phyloP scores from a whole-genome alignment of 2,113 vertebrate genomes.

The Coturnix japonica region DNA sequence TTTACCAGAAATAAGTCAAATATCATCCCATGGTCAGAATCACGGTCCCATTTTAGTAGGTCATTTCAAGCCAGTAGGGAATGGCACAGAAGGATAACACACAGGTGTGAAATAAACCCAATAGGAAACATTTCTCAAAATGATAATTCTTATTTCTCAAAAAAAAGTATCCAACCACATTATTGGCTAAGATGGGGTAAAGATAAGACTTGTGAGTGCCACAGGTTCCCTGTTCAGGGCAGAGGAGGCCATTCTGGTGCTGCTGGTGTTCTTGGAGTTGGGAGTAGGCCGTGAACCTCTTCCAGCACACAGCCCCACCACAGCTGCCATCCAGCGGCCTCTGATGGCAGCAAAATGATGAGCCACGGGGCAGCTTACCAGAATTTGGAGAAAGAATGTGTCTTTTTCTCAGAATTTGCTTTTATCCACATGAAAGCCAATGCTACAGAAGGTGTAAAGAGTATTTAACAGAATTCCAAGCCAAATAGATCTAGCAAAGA shows the following conservation, averaged over 20 bases:
- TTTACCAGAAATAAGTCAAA: neutral
- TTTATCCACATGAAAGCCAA: neutral
- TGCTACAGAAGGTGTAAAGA: neutral
- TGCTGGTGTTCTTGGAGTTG: neutral
- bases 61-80: neutral
- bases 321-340: neutral
- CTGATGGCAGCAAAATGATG: neutral
- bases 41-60: neutral
- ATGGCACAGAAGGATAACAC: neutral
- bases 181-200: neutral
- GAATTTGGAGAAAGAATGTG: neutral
- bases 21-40: neutral
- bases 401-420: neutral
- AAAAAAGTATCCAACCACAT: neutral
- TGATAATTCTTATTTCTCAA: neutral
- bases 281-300: neutral
- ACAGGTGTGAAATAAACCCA: neutral
- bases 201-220: neutral
- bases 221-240: neutral
- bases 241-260: neutral
- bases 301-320: accelerated
- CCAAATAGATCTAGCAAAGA: neutral
- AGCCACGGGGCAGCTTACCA: neutral
- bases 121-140: neutral
- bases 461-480: neutral